Evolutionary conservation across 2,888 invertebrate species (phyloP).

Genomic region (Camponotus fellah): DNA sequence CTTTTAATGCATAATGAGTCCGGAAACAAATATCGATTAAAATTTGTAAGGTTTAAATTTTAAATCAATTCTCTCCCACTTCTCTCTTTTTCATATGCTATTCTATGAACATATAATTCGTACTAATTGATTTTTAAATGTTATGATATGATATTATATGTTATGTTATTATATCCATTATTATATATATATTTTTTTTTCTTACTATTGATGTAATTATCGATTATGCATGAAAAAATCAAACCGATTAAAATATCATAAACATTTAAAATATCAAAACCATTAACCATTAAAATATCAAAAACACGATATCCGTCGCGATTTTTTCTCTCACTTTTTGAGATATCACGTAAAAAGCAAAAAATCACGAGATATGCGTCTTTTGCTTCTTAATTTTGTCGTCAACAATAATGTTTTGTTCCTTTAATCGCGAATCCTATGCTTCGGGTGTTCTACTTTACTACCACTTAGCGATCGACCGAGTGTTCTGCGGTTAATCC

Average conservation of each 20-base stretch:
- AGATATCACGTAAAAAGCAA: background rate
- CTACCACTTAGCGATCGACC: constrained; percentile 31
- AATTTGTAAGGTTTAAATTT: background rate
- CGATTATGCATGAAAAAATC: constrained; percentile 1
- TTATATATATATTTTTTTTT: constrained; percentile 16
- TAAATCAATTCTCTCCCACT: background rate
- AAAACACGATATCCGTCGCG: background rate
- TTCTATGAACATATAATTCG: background rate
- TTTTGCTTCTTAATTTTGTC: background rate
- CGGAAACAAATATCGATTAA: background rate
- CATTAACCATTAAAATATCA: too few species aligned
- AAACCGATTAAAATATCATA: background rate
- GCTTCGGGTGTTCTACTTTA: constrained; percentile 34
- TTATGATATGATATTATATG: too few species aligned
- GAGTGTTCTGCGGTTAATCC: constrained; percentile 21
- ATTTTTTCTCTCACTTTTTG: background rate
- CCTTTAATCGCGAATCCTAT: background rate
- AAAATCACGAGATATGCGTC: too few species aligned
- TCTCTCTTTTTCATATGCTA: background rate
- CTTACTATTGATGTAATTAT: background rate
- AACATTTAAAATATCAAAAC: background rate
- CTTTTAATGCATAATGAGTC: background rate
- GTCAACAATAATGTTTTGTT: background rate
- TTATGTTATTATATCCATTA: background rate
- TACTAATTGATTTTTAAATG: background rate